Evolutionary conservation across 2,113 vertebrate species (phyloP).

Genomic region (Nesospiza acunhae): DNA sequence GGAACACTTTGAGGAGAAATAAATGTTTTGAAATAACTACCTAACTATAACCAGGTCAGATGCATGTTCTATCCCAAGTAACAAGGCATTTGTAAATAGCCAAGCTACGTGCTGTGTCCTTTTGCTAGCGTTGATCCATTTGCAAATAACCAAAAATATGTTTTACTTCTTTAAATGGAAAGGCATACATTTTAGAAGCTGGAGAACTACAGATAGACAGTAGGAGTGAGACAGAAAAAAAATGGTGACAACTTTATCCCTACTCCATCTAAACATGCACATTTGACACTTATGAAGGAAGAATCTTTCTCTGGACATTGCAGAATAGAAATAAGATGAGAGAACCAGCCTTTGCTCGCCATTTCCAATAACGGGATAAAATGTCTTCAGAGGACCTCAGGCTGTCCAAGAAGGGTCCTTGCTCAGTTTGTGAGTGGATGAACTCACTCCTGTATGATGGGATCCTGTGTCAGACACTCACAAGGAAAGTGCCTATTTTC

Average conservation of each 20-base stretch:
- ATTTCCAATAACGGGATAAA: neutral
- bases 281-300: neutral
- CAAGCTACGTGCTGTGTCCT: neutral
- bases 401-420: neutral
- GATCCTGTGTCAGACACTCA: neutral
- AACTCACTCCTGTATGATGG: neutral
- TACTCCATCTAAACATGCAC: neutral
- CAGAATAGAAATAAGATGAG: neutral
- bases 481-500: slow-evolving; percentile 28
- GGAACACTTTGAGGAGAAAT: neutral
- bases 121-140: neutral
- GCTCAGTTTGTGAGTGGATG: neutral
- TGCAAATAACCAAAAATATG: neutral
- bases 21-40: neutral
- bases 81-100: neutral
- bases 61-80: neutral
- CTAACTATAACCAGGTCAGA: neutral
- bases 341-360: neutral
- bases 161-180: slow-evolving; percentile 1
- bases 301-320: neutral
- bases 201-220: neutral
- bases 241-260: neutral
- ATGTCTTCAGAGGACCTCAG: neutral
- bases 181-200: neutral
- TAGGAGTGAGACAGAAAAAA: neutral